Percentiles rank a stretch among this genome's conserved stretches.
phyloP scores from a whole-genome alignment of 2,797 vertebrate species.

The Malacoraja senta region DNA sequence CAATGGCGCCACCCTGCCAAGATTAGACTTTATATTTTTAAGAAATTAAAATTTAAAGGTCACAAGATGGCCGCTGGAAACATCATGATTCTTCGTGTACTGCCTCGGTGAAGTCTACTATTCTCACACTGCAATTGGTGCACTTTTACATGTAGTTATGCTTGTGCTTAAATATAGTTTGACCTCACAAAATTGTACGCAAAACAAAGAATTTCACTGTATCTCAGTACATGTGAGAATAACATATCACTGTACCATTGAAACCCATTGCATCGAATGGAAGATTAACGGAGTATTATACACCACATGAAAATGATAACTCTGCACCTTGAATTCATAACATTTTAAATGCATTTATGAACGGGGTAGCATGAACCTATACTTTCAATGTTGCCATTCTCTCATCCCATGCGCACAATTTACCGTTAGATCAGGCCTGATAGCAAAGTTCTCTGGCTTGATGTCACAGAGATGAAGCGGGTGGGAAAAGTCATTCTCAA shows the following conservation, averaged over 20 bases:
- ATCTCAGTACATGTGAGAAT: too few species aligned
- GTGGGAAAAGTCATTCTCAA: constrained; percentile 84
- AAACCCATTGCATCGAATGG: not conserved
- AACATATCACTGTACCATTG: not conserved
- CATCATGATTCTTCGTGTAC: too few species aligned
- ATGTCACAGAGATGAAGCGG: constrained; percentile 88
- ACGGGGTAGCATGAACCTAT: not conserved
- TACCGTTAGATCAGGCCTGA: constrained; percentile 84
- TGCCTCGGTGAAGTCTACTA: too few species aligned
- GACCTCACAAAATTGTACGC: too few species aligned
- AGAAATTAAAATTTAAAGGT: too few species aligned
- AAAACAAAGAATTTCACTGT: too few species aligned
- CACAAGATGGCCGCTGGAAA: too few species aligned
- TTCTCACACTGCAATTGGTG: too few species aligned
- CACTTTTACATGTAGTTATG: too few species aligned
- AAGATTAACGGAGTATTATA: not conserved
- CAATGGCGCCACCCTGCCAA: too few species aligned
- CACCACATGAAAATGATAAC: not conserved
- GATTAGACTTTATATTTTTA: too few species aligned
- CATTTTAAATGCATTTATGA: not conserved
- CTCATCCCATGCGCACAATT: constrained; percentile 39
- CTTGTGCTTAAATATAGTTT: too few species aligned
- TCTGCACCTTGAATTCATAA: not conserved
- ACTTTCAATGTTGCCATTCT: not conserved
- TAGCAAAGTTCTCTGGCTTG: constrained; percentile 93